Conservation (phyloP, 2,113 vertebrate genomes). For the Eptesicus fuscus region DNA sequence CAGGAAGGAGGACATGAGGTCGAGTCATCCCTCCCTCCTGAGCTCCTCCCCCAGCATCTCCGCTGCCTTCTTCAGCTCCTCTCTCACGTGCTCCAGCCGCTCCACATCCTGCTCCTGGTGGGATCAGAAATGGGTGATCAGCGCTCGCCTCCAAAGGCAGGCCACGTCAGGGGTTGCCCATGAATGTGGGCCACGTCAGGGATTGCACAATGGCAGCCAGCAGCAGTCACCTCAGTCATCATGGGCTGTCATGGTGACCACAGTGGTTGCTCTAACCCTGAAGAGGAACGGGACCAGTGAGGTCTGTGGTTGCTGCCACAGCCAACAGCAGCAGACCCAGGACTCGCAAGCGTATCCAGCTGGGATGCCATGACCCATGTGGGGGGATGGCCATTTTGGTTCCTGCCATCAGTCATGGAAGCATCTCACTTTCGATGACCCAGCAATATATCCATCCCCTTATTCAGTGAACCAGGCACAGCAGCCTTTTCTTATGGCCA, state of each 20-base stretch:
- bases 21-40: constrained; percentile 30
- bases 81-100: constrained; percentile 83
- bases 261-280: not conserved
- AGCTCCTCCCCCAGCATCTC: constrained; percentile 83
- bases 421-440: not conserved
- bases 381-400: not conserved
- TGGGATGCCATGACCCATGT: not conserved
- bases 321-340: not conserved
- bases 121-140: not conserved
- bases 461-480: not conserved
- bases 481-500: not conserved
- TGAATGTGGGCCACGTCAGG: not conserved
- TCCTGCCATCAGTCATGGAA: not conserved
- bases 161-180: not conserved
- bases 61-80: constrained; percentile 82
- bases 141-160: not conserved
- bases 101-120: constrained; percentile 62
- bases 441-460: not conserved
- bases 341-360: not conserved
- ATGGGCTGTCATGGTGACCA: accelerated
- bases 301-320: accelerated
- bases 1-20: not conserved
- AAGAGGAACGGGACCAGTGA: accelerated
- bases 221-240: not conserved
- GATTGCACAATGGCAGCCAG: not conserved